These are phyloP conservation scores for Diceros bicornis DNA, from an alignment of 2,797 vertebrate genomes.

Conservation along the genomic window DNA sequence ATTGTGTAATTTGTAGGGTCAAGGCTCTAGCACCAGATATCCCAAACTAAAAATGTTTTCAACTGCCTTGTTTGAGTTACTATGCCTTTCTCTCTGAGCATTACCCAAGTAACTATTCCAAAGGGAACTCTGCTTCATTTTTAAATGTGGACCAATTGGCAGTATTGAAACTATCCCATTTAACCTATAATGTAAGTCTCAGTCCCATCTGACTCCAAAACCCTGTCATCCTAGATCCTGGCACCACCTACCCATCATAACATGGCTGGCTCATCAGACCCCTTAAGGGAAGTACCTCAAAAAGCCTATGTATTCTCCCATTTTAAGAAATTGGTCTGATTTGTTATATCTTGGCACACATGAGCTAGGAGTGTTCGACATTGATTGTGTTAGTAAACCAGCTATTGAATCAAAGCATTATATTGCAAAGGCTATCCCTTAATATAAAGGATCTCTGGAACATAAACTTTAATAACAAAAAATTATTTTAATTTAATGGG, in stretches of 20 bases:
- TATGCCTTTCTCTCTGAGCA: constrained; percentile 3
- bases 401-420: not conserved
- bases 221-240: not conserved
- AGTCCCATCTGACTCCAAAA: not conserved
- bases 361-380: constrained; percentile 5
- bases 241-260: not conserved
- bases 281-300: constrained; percentile 22
- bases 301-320: not conserved
- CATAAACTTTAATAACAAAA: constrained; percentile 28
- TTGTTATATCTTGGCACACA: constrained; percentile 1
- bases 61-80: not conserved
- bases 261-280: not conserved
- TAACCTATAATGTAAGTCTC: not conserved
- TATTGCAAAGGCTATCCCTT: not conserved
- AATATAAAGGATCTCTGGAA: constrained; percentile 4
- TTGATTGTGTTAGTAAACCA: not conserved
- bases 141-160: not conserved
- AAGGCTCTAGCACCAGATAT: not conserved
- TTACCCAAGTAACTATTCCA: constrained; percentile 40
- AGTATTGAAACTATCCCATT: not conserved
- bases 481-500: constrained; percentile 24
- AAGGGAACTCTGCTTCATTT: constrained; percentile 26
- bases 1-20: not conserved
- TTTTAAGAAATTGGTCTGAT: constrained; percentile 54
- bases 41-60: constrained; percentile 23